phyloP scores from a whole-genome alignment of 2,797 vertebrate species.

The Florisuga fusca region DNA sequence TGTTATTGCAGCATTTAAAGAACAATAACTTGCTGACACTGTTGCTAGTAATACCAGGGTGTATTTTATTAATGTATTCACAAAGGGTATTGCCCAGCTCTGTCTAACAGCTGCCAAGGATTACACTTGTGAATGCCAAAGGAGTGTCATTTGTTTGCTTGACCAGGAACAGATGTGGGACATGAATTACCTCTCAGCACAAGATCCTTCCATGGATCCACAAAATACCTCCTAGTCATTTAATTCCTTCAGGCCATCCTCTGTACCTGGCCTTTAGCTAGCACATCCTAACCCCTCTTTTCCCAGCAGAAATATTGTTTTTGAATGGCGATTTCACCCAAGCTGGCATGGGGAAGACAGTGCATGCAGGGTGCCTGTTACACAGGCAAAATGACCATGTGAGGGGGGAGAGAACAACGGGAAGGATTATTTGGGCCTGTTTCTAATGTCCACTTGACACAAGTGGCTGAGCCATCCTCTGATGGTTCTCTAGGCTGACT shows the following conservation, averaged over 20 bases:
- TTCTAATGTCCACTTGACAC: neutral
- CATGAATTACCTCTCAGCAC: neutral
- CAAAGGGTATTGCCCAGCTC: neutral
- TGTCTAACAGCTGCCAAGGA: neutral
- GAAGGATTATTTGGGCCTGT: neutral
- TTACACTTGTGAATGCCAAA: neutral
- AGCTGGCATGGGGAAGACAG: neutral
- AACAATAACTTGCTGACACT: constrained; percentile 32
- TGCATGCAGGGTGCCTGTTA: neutral
- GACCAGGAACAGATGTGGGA: neutral
- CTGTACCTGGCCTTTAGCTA: neutral
- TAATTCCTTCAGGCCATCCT: neutral
- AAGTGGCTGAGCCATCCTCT: neutral
- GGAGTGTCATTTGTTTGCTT: neutral
- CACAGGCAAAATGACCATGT: neutral
- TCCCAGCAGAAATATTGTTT: neutral
- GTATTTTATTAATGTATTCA: constrained; percentile 1
- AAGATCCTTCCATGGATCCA: neutral
- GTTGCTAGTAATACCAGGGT: neutral
- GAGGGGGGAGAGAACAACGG: neutral
- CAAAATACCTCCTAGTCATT: neutral
- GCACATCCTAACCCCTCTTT: neutral
- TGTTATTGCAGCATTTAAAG: constrained; percentile 1
- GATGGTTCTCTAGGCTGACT: neutral
- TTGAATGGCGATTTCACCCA: neutral